Percentiles rank a stretch among this genome's conserved stretches.
Conservation (phyloP, 2,888 invertebrate genomes). For the Pardosa pseudoannulata region DNA sequence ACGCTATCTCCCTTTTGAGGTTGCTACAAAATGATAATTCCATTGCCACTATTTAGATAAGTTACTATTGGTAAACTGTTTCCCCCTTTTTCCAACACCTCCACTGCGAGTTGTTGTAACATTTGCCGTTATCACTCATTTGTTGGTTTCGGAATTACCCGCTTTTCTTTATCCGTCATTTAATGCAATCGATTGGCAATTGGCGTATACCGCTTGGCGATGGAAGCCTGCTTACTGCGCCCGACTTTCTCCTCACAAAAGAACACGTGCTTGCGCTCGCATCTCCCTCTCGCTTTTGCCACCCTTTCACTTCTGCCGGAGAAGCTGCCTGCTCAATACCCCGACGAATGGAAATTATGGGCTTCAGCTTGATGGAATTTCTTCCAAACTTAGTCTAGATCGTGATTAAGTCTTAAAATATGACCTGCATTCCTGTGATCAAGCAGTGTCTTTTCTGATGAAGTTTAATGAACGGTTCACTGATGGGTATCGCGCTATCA, state of each 20-base stretch:
- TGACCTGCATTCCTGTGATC: no score
- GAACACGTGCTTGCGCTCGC: slow-evolving; percentile 15
- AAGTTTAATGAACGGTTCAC: no score
- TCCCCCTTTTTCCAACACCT: not conserved
- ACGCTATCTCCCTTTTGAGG: not conserved
- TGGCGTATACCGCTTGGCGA: slow-evolving; percentile 21
- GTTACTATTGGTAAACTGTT: not conserved
- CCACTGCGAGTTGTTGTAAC: not conserved
- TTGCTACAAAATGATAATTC: not conserved
- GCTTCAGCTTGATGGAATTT: not conserved
- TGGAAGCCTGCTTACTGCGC: not conserved
- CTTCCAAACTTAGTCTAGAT: no score
- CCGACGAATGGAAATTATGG: not conserved
- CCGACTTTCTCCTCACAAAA: not conserved
- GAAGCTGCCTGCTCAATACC: not conserved
- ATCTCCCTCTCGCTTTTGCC: not conserved
- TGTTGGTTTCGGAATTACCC: not conserved
- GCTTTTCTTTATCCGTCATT: slow-evolving; percentile 10
- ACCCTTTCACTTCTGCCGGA: not conserved
- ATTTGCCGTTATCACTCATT: slow-evolving; percentile 1
- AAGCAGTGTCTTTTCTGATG: no score
- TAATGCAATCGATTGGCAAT: slow-evolving; percentile 12
- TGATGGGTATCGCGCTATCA: no score
- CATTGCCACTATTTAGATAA: not conserved
- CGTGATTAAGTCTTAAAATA: no score